A percentile compares a stretch with the other conserved stretches of the same genome.
These are phyloP conservation scores for Diarsia brunnea DNA, from an alignment of 2,888 invertebrate genomes.

Conservation along the genomic window DNA sequence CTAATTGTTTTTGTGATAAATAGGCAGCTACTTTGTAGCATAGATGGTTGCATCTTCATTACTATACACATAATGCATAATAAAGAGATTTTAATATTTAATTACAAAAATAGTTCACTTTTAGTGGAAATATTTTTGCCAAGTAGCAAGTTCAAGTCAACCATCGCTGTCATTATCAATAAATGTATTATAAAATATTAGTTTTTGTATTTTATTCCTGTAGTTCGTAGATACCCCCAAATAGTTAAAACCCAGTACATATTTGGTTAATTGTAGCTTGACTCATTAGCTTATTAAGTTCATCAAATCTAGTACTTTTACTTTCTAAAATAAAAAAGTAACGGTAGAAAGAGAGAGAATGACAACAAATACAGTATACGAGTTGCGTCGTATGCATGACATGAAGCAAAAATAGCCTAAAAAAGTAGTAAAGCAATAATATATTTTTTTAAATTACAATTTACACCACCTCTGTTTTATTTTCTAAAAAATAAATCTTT, in stretches of 20 bases:
- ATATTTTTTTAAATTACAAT: background rate
- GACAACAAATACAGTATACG: background rate
- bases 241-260: background rate
- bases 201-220: conserved; percentile 74
- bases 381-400: background rate
- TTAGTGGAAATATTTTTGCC: conserved; percentile 90
- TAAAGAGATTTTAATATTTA: conserved; percentile 90
- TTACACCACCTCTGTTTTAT: background rate
- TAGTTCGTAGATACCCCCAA: conserved; percentile 48
- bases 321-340: background rate
- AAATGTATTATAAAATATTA: conserved; percentile 89
- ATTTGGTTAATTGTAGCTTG: background rate
- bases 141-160: conserved; percentile 90
- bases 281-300: background rate
- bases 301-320: background rate
- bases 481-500: background rate
- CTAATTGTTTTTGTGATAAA: conserved; percentile 85
- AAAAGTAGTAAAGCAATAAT: background rate
- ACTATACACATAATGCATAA: conserved; percentile 86
- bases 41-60: conserved; percentile 85
- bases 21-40: conserved; percentile 88
- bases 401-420: background rate
- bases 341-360: background rate
- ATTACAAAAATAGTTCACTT: conserved; percentile 88
- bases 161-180: conserved; percentile 91